Percentiles rank a stretch among this genome's conserved stretches.
phyloP scores from a whole-genome alignment of 1,140 invertebrate species.

The Lysiphlebus fabarum region DNA sequence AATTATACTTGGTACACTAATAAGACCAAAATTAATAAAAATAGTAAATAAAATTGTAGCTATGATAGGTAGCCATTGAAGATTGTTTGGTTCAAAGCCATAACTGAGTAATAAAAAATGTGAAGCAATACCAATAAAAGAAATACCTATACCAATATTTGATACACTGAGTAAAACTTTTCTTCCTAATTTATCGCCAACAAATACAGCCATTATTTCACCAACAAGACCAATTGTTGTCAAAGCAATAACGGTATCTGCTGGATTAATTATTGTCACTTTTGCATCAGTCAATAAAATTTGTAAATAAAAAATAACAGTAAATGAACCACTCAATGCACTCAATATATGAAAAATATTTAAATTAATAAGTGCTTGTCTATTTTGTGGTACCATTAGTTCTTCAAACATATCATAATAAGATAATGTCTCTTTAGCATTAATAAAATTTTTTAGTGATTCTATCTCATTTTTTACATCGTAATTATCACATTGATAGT shows the following conservation, averaged over 20 bases:
- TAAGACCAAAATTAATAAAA: conserved; percentile 60
- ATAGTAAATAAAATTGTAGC: conserved; percentile 5
- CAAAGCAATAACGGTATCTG: conserved; percentile 63
- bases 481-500: conserved; percentile 51
- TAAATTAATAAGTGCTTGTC: conserved; percentile 63
- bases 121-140: conserved; percentile 40
- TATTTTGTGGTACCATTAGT: conserved; percentile 57
- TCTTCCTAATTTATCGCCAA: conserved; percentile 70
- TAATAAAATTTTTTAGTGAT: conserved; percentile 59
- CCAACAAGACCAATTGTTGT: conserved; percentile 63
- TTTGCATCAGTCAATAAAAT: conserved; percentile 65
- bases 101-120: conserved; percentile 27
- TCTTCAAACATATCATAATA: conserved; percentile 58
- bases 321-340: conserved; percentile 70
- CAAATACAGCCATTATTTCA: conserved; percentile 58
- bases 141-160: conserved; percentile 52
- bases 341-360: conserved; percentile 66
- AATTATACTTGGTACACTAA: conserved; percentile 69
- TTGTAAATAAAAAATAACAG: conserved; percentile 68
- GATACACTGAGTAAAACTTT: conserved; percentile 65
- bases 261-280: conserved; percentile 47
- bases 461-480: conserved; percentile 61
- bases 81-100: background rate
- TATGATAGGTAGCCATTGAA: conserved; percentile 23
- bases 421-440: conserved; percentile 47